Conservation (phyloP, 2,888 invertebrate genomes). For the Oegoconia quadripuncta region DNA sequence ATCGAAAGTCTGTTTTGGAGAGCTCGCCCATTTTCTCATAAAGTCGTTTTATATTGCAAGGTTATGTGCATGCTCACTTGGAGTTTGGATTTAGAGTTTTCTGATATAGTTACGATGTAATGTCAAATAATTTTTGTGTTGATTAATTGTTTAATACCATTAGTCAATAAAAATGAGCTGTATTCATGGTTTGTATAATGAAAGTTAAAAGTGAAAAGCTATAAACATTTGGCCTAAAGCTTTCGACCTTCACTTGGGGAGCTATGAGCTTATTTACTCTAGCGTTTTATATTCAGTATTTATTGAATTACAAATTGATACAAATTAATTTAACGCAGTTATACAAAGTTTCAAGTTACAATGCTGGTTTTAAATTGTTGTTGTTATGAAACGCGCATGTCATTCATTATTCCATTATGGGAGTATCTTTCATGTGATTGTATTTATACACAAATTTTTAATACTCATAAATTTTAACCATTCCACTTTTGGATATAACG, state of each 20-base stretch:
- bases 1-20: neutral
- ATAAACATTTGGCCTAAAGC: constrained; percentile 64
- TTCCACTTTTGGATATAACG: constrained; percentile 48
- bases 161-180: too few relatives aligned
- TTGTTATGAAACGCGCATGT: too few relatives aligned
- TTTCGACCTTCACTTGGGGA: constrained; percentile 45
- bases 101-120: too few relatives aligned
- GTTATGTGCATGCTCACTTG: too few relatives aligned
- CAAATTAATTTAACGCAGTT: constrained; percentile 2
- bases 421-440: constrained; percentile 18
- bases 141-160: too few relatives aligned
- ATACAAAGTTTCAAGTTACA: constrained; percentile 4
- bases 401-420: neutral
- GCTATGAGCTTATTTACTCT: constrained; percentile 69
- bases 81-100: too few relatives aligned
- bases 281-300: constrained; percentile 31
- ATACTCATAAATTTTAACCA: constrained; percentile 65
- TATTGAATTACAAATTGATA: constrained; percentile 11
- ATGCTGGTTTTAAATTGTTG: neutral
- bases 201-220: too few relatives aligned
- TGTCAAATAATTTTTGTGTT: too few relatives aligned
- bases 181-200: too few relatives aligned
- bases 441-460: constrained; percentile 61
- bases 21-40: too few relatives aligned
- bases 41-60: too few relatives aligned